Base-by-base conservation (phyloP, 2,113 vertebrate genomes). In the Mastomys natalensis region DNA sequence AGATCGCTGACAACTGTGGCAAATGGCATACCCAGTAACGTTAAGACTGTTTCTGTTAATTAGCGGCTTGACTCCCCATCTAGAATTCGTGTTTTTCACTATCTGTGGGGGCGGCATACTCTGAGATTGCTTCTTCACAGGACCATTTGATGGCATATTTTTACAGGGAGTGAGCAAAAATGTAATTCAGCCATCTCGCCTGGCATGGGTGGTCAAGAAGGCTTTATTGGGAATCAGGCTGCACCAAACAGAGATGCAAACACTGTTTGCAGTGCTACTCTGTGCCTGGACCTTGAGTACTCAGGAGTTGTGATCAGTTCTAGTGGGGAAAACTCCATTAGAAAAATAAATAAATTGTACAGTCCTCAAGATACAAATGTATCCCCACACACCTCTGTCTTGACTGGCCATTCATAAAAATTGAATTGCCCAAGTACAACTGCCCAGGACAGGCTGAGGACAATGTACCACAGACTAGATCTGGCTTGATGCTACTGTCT, bases 101-200 rank as follows among this genome's bases (percentile, higher is more conserved):
- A 5, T 5, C 24, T 70, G 81, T 90, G 40, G 37, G 37, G 55
- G 48, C 16, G 15, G 55, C 37, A 8, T 40, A 19, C n/a, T 66
- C 86, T 72, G 26, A 64, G 80, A 93, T 53, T 37, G 73, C n/a
- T 64, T 93, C 85, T 89, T 77, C 95, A 55, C 4, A 37, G 93
- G 53, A 62, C 19, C 58, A 24, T 88, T 92, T 97, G 73, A 64
- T 81, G 85, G 82, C 58, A 58, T 16, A 48, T 40, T 95, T 96
- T 96, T 92, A 82, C 53, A 62, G 40, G 45, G 86, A 66, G 55
- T 62, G 40, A 88, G 31, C 45, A 60, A 70, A 92, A 84, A 74
- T 78, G 70, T 55, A 85, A 89, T 90, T 53, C 68, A 40, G 68
- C 60, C 76, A 53, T 91, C 60, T 40, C 10, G n/a, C 85, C 76